Evolutionary conservation across 2,888 invertebrate species (phyloP), one percentile per base, ranked within the genome.

Genomic region (Melolontha melolontha): DNA sequence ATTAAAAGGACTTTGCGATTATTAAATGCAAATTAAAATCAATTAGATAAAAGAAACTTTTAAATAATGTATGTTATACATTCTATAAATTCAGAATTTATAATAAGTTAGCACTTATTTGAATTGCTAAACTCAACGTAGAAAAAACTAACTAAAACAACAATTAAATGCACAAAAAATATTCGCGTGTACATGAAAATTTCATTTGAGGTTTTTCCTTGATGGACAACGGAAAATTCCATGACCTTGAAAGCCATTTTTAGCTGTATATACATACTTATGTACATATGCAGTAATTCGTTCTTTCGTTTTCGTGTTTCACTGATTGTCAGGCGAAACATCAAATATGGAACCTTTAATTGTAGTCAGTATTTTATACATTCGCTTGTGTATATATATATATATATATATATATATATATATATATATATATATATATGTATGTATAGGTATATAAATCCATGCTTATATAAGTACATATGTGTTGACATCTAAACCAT

Each of bases 131-230:
- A 5, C 1, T 22, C 2, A 49, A 10, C 22, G 5, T 10, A 10
- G 16, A 17, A 49, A 49, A 49, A 49, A 47, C n/a, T 6, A 6
- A 10, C 34, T 34, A 49, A 16, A 17, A 8, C 10, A 16, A 49
- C 22, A 22, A 17, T 17, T 1, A n/a, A 49, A 22, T 22, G 1
- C 47, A 49, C 10, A 49, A 16, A 17, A 16, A 49, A 8, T 49
- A 17, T n/a, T 6, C 55, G 10, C 14, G 17, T 12, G 11, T 40
- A 40, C 42, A 40, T 12, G 41, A 22, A 55, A 41, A 16, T 17
- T 55, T 55, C 40, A 57, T 57, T 57, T 64, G 34, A 16, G 41
- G 27, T 64, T 64, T 64, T 41, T 63, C 49, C 16, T 22, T 29
- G 14, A 22, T 11, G 12, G 11, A n/a, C 17, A 11, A 54, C 12